Evolutionary conservation across 1,140 invertebrate species (phyloP), one percentile per base, ranked within the genome.

Genomic region (Littorina saxatilis): DNA sequence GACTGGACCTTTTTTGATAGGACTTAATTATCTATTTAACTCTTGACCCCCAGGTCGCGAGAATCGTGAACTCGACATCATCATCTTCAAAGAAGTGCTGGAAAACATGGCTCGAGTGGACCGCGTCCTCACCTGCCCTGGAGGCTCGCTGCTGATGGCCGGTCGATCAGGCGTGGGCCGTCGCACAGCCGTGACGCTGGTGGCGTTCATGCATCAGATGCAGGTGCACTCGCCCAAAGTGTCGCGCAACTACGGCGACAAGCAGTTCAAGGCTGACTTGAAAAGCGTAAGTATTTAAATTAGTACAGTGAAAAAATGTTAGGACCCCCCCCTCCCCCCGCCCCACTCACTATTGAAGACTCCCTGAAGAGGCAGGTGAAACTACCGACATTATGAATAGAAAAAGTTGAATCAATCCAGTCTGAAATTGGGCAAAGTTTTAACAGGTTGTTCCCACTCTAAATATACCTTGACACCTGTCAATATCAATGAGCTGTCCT

Each of bases 161-260:
- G 97, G 96, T 13, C 93, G 95, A 85, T 94, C 95, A 61, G 97
- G 97, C 9, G 94, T 96, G 68, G 96, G 97, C 15, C 93, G 97
- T 58, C 94, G 96, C 84, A 95, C 96, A 27, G 95, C 96, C 1
- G 93, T 96, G 5, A 94, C 94, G 86, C 93, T 98, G 15, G 94
- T 96, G 7, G 94, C 96, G 15, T 93, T 94, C 68, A 93, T 97
- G 87, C 95, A 96, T 73, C 94, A 95, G 66, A 94, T 96, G 73
- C 94, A 94, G 79, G 88, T 98, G 11, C 92, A 96, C 83, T 92
- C 93, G 11, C 94, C 94, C 0, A 94, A 94, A 88, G 93, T 95
- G 35, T 92, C 92, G 23, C 87, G 93, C 37, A 90, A 91, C 27
- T 96, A 95, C 87, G 88, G 89, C 17, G 79, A 95, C 50, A 95